Percentiles rank a stretch among this genome's conserved stretches.
phyloP scores from a whole-genome alignment of 2,113 vertebrate species.

The Athene noctua region DNA sequence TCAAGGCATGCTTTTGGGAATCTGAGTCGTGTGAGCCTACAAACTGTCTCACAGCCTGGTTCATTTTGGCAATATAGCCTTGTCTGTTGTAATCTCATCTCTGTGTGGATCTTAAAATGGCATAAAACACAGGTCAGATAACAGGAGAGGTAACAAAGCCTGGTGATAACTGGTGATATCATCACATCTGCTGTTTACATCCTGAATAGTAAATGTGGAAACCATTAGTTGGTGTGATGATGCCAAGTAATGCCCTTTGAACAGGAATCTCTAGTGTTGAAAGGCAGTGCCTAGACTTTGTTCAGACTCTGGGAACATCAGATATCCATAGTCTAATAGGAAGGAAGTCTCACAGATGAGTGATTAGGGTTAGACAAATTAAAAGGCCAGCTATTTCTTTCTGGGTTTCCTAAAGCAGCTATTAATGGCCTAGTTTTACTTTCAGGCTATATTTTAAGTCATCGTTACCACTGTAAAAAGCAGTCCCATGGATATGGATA shows the following conservation, averaged over 20 bases:
- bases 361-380: background rate
- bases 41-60: background rate
- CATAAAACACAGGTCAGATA: background rate
- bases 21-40: accelerated
- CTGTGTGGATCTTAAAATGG: background rate
- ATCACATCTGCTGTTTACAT: background rate
- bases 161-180: background rate
- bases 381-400: background rate
- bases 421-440: background rate
- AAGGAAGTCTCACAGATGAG: background rate
- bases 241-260: background rate
- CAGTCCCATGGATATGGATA: background rate
- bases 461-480: background rate
- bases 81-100: background rate
- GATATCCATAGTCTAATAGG: background rate
- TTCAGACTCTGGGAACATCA: background rate
- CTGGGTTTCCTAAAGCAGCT: background rate
- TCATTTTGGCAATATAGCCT: background rate
- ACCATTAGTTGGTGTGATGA: background rate
- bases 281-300: background rate
- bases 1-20: background rate
- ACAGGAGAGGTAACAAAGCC: background rate
- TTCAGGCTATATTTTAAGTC: background rate
- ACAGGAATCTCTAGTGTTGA: background rate
- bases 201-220: background rate